Evolutionary conservation across 37 sponge, comb jelly and placozoan genomes (phyloP).

Genomic region (Theonella swinhoei): DNA sequence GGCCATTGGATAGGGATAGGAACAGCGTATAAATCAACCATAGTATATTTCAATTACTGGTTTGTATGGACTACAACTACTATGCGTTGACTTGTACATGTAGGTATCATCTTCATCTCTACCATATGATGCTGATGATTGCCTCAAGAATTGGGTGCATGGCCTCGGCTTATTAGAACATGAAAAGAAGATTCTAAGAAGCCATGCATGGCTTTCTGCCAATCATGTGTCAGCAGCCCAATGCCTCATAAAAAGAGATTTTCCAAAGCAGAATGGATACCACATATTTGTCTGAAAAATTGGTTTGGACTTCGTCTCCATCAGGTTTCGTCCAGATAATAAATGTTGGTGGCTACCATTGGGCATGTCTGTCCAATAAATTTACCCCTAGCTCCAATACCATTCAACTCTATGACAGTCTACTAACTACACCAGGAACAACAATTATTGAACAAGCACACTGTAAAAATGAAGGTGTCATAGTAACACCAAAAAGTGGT

Average conservation of each 20-base stretch:
- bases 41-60: no score
- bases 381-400: neutral
- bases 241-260: neutral
- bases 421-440: neutral
- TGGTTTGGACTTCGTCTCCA: neutral
- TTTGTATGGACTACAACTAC: no score
- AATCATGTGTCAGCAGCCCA: neutral
- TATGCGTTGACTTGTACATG: no score
- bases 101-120: no score
- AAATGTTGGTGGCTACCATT: constrained; percentile 2
- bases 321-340: neutral
- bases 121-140: no score
- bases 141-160: constrained; percentile 1
- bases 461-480: no score
- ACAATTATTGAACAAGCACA: neutral
- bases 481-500: no score
- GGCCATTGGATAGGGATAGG: no score
- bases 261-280: neutral
- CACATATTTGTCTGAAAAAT: neutral
- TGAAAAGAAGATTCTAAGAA: neutral
- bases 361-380: constrained; percentile 3
- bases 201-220: neutral
- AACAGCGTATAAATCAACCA: no score
- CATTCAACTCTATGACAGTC: neutral
- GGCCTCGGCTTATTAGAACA: neutral